A percentile compares a stretch with the other conserved stretches of the same genome.
Evolutionary conservation across 2,113 vertebrate genomes (phyloP).

Genomic region (Origma solitaria): DNA sequence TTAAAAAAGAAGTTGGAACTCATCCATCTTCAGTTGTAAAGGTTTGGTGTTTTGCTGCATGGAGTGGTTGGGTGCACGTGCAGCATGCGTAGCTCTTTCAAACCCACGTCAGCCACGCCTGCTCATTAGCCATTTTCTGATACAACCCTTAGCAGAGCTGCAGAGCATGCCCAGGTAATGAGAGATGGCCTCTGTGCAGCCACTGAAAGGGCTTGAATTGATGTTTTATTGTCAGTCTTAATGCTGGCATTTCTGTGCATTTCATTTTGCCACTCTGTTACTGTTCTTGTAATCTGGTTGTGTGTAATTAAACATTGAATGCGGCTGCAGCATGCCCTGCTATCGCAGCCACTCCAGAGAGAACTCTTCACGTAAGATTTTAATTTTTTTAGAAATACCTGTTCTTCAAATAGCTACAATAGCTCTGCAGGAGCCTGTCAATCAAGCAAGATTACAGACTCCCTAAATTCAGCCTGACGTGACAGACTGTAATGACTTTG

Average conservation of each 20-base stretch:
- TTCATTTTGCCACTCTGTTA: neutral
- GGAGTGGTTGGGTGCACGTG: neutral
- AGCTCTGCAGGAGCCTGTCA: slow-evolving; percentile 3
- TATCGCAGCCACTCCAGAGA: neutral
- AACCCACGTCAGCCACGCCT: neutral
- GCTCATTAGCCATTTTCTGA: neutral
- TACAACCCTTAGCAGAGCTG: neutral
- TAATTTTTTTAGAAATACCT: neutral
- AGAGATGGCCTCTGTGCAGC: neutral
- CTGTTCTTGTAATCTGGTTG: neutral
- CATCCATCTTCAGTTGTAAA: neutral
- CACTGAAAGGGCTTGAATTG: neutral
- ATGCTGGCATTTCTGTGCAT: neutral
- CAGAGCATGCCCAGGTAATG: neutral
- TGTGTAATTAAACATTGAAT: neutral
- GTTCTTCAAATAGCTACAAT: neutral
- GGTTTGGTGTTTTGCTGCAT: neutral
- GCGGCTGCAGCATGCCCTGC: neutral
- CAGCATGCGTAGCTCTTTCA: neutral
- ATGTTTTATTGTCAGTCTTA: neutral
- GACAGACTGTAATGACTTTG: neutral
- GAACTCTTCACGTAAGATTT: neutral
- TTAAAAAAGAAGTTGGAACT: neutral
- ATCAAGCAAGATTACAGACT: slow-evolving; percentile 21
- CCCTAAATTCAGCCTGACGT: neutral